Base-by-base conservation (phyloP, 92 coral and sea anemone genomes). In the Zoanthus sociatus region DNA sequence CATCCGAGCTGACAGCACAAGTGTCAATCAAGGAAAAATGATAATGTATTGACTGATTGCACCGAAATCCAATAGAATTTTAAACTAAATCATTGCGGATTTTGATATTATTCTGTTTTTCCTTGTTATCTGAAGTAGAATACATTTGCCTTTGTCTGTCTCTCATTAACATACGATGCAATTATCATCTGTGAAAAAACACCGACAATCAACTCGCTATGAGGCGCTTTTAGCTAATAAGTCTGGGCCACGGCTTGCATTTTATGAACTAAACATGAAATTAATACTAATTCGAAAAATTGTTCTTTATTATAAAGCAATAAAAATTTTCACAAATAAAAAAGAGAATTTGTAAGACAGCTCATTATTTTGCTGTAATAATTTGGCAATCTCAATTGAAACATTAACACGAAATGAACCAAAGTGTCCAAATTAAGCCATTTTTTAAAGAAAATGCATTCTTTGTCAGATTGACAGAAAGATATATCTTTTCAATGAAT, bases 11-110 rank as follows among this genome's bases (percentile, higher is more conserved):
- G 69, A 46, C 47, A 87, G 78, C 74, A 90, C 61, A 55, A 71
- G 87, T 90, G 98, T 91, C 98, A 94, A 91, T 94, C 98, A 94
- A 92, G 70, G 42, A 13, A 53, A 81, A 66, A 63, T 7, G 47
- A 6, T 31, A 51, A 81, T 46, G 20, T 66, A 81, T 81, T 81
- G 75, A 30, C 45, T 81, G 85, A 81, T 81, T 81, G 63, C 46
- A 32, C 85, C 73, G 85, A 81, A 81, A 63, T 10, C 85, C 73
- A 81, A 64, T 67, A 31, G 75, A 6, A 26, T 44, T 14, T 81
- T 7, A 47, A 81, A 81, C 31, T 48, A 66, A 79, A 64, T 81
- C 61, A 81, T 81, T 81, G 61, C 67, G 67, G 26, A 77, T 54
- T 45, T 50, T 81, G 47, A 21, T 66, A 81, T 30, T 69, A 64